Base-by-base conservation (phyloP, 2,113 vertebrate genomes). In the Pica pica region DNA sequence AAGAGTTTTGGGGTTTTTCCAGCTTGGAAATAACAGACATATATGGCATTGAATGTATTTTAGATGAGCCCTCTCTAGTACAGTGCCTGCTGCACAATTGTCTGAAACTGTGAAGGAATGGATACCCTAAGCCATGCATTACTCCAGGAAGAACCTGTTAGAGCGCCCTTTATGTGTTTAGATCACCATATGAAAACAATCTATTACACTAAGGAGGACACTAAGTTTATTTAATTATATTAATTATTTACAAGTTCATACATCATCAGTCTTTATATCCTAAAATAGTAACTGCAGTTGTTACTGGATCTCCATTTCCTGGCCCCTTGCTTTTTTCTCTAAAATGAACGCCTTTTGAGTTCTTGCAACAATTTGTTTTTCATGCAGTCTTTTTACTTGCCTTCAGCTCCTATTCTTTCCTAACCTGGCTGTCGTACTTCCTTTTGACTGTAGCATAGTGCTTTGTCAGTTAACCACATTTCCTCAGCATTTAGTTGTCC, bases 401-500 rank as follows among this genome's bases (percentile, higher is more conserved):
- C 85, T 77, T 24, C 73, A 89, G 18, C 37, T 77, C 44, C 56
- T 80, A 20, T 93, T 91, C 61, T 89, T 94, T 93, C 79, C 68
- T 55, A 94, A 78, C 47, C 52, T 71, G 56, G 11, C 31, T 86
- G 41, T 86, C 44, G 52, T 81, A 52, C 73, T 86, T 93, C 68
- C 83, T 93, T 90, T 89, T 86, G 39, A 88, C 64, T 95, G 55
- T 16, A 77, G 21, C 47, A 28, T 16, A 47, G 37, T 42, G 31
- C 52, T 96, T 93, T 96, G 52, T 69, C 68, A 56, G 55, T 90
- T 80, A 85, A 74, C 47, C 39, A 75, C 55, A 77, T 81, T 93
- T 97, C 79, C 71, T 94, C 23, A 80, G 30, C 41, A 80, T 83
- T n/a, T 67, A 59, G 63, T 89, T 88, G 50, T 19, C 27, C 50